A percentile compares a stretch with the other conserved stretches of the same genome.
Conservation (phyloP, 1,140 invertebrate species). For the Doryteuthis pealeii region DNA sequence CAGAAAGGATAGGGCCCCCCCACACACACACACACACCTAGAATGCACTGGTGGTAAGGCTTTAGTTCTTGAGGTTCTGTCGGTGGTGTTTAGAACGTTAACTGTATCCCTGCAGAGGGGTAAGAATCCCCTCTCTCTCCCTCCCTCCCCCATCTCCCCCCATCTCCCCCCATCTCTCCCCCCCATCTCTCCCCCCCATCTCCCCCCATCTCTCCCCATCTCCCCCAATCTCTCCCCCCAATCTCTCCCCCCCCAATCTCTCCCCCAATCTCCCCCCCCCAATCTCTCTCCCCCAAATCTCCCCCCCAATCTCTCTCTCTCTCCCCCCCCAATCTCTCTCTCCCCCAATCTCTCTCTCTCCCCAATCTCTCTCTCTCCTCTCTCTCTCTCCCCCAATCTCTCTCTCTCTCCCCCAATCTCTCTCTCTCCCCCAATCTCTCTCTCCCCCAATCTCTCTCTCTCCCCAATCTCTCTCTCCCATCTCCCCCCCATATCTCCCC, state of each 20-base stretch:
- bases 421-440: not conserved
- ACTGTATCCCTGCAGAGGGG: too few species aligned
- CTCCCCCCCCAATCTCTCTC: too few species aligned
- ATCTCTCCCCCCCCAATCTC: not conserved
- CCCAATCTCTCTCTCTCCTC: not conserved
- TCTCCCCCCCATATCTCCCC: not conserved
- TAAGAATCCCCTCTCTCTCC: slow-evolving; percentile 17
- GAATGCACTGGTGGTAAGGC: too few species aligned
- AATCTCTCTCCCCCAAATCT: too few species aligned
- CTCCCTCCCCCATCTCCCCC: not conserved
- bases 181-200: not conserved
- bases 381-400: not conserved
- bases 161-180: too few species aligned
- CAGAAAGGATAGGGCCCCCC: too few species aligned
- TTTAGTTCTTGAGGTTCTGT: too few species aligned
- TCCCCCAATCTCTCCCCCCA: not conserved
- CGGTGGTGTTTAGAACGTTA: too few species aligned
- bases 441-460: not conserved
- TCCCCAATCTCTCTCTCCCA: not conserved
- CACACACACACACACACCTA: too few species aligned
- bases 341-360: too few species aligned
- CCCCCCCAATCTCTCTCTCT: too few species aligned
- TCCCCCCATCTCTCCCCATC: not conserved
- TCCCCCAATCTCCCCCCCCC: too few species aligned
- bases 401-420: not conserved